Evolutionary conservation across 2,113 vertebrate species (phyloP).

Genomic region (Lamprotornis superbus): DNA sequence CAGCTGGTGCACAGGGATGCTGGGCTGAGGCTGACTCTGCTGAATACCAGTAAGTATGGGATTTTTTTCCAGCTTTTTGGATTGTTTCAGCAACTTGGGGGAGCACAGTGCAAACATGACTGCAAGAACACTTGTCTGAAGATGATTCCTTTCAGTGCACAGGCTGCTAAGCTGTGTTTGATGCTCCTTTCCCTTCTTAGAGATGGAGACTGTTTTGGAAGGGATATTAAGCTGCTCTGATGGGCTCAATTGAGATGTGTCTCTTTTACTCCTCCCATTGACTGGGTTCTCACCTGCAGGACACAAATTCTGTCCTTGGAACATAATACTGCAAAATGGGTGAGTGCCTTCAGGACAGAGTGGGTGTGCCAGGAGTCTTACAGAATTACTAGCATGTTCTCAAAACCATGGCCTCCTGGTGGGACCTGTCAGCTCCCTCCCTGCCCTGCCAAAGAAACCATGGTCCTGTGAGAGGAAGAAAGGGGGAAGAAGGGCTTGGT

Average conservation of each 20-base stretch:
- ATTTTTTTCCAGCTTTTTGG: neutral
- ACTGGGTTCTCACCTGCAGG: neutral
- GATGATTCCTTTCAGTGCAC: neutral
- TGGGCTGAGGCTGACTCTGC: neutral
- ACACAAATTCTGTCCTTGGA: neutral
- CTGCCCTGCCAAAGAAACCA: neutral
- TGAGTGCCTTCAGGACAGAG: neutral
- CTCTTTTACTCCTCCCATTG: neutral
- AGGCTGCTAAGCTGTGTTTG: neutral
- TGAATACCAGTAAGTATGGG: neutral
- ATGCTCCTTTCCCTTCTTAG: neutral
- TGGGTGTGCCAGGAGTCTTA: neutral
- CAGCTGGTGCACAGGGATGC: neutral
- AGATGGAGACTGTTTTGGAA: neutral
- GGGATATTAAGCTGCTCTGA: neutral
- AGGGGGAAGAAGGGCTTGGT: neutral
- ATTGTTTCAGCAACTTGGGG: neutral
- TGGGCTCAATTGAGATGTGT: neutral
- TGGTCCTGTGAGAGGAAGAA: neutral
- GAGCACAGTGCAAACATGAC: fast-evolving
- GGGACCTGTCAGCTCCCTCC: neutral
- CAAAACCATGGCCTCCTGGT: neutral
- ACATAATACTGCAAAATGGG: neutral
- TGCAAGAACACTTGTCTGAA: neutral
- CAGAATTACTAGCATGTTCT: neutral